Evolutionary conservation across 1,140 invertebrate species (phyloP).

Genomic region (Zaprionus kolodkinae): DNA sequence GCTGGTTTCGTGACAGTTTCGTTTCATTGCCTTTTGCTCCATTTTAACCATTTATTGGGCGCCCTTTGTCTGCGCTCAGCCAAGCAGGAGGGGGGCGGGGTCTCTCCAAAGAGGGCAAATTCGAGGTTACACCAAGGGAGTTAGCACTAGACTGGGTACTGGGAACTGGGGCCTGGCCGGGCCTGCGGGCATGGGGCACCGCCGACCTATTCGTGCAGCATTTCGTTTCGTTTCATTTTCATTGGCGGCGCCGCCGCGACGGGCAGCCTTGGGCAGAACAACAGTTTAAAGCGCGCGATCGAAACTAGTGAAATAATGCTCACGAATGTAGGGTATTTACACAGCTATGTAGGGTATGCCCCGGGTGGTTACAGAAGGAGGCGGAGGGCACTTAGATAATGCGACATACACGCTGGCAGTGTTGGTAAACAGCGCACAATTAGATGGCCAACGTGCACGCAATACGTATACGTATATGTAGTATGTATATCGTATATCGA

Average conservation of each 20-base stretch:
- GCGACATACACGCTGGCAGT: constrained; percentile 12
- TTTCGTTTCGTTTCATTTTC: constrained; percentile 72
- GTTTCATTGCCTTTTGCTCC: constrained; percentile 79
- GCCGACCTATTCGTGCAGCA: constrained; percentile 60
- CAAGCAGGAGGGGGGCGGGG: background rate
- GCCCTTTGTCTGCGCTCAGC: constrained; percentile 49
- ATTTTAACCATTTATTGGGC: constrained; percentile 80
- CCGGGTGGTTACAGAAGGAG: background rate
- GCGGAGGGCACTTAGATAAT: background rate
- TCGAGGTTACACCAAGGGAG: constrained; percentile 49
- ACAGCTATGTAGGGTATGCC: background rate
- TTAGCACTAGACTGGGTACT: too few relatives aligned
- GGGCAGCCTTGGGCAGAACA: constrained; percentile 62
- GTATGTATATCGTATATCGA: constrained; percentile 12
- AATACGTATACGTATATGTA: constrained; percentile 6
- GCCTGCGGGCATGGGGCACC: too few relatives aligned
- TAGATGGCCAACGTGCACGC: constrained; percentile 44
- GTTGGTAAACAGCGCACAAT: constrained; percentile 24
- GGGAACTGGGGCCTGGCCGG: too few relatives aligned
- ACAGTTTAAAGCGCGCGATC: constrained; percentile 65
- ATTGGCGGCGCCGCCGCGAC: constrained; percentile 68
- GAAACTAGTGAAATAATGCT: background rate
- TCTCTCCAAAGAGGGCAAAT: background rate
- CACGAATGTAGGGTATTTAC: constrained; percentile 10
- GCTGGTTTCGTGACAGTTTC: constrained; percentile 77